These are phyloP conservation scores for Polymixis flavicincta DNA, from an alignment of 2,888 invertebrate genomes.

Conservation along the genomic window DNA sequence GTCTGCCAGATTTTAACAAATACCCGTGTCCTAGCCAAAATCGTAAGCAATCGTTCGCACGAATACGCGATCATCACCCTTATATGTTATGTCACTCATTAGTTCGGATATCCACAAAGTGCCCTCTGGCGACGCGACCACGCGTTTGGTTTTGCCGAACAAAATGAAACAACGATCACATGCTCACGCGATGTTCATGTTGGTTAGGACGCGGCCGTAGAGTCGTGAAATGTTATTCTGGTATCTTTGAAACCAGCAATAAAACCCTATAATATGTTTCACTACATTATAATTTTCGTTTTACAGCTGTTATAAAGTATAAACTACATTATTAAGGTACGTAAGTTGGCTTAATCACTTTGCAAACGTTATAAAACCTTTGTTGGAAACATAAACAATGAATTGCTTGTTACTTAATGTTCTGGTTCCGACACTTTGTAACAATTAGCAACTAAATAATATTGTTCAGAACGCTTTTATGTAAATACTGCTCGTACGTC, in stretches of 20 bases:
- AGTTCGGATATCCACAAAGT: too few species aligned
- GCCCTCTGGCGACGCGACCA: too few species aligned
- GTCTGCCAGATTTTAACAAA: too few species aligned
- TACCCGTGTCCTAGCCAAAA: too few species aligned
- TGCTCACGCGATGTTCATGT: too few species aligned
- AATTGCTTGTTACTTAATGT: slow-evolving; percentile 30
- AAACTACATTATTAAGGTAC: slow-evolving; percentile 18
- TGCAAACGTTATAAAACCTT: slow-evolving; percentile 39
- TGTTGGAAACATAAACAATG: slow-evolving; percentile 37
- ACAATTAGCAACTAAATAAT: neutral
- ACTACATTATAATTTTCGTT: neutral
- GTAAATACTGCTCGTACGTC: neutral
- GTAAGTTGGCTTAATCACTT: slow-evolving; percentile 41
- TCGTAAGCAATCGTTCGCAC: too few species aligned
- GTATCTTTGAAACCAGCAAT: neutral
- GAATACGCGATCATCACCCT: too few species aligned
- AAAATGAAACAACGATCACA: too few species aligned
- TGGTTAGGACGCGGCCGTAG: too few species aligned
- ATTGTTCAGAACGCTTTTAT: neutral
- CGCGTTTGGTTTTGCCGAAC: too few species aligned
- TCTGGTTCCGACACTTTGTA: slow-evolving; percentile 9
- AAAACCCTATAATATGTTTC: neutral
- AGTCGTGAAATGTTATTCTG: neutral
- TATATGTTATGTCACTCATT: too few species aligned
- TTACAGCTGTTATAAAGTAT: slow-evolving; percentile 12